Percentiles rank a stretch among this genome's conserved stretches.
phyloP scores from a whole-genome alignment of 1,140 invertebrate species.

The Brachionus angularis region DNA sequence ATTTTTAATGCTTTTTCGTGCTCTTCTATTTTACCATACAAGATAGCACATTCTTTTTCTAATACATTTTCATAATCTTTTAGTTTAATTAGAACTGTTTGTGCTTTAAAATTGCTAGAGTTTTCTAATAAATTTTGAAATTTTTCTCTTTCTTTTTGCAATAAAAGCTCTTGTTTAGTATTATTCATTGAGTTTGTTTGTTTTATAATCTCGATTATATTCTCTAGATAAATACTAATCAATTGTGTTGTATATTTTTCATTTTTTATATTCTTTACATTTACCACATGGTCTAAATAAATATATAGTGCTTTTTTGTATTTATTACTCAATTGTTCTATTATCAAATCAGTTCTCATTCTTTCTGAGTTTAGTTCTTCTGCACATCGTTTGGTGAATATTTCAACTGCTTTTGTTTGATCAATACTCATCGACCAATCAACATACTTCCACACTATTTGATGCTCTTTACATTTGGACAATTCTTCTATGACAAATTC shows the following conservation, averaged over 20 bases:
- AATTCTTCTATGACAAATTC: conserved; percentile 14
- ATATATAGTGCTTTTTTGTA: conserved; percentile 22
- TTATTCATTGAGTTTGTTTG: background rate
- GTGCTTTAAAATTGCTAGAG: conserved; percentile 8
- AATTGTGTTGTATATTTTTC: conserved; percentile 35
- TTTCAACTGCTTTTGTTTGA: conserved; percentile 24
- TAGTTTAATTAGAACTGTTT: conserved; percentile 3
- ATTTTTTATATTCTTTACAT: conserved; percentile 20
- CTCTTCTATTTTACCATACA: conserved; percentile 41
- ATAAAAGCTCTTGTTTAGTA: background rate
- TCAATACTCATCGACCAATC: conserved; percentile 34
- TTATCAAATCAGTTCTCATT: background rate
- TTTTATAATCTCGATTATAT: conserved; percentile 22
- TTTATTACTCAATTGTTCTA: conserved; percentile 17
- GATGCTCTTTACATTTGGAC: conserved; percentile 5
- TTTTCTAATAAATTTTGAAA: conserved; percentile 15
- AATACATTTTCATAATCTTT: conserved; percentile 33
- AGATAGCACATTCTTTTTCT: conserved; percentile 32
- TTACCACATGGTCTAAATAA: conserved; percentile 21
- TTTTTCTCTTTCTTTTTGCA: conserved; percentile 1
- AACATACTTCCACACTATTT: conserved; percentile 26
- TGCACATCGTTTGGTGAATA: conserved; percentile 13
- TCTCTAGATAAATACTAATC: conserved; percentile 24
- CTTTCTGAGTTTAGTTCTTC: conserved; percentile 24
- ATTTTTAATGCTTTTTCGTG: conserved; percentile 43